A percentile compares a stretch with the other conserved stretches of the same genome.
phyloP scores from a whole-genome alignment of 2,888 invertebrate genomes.

The Callimorpha dominula region DNA sequence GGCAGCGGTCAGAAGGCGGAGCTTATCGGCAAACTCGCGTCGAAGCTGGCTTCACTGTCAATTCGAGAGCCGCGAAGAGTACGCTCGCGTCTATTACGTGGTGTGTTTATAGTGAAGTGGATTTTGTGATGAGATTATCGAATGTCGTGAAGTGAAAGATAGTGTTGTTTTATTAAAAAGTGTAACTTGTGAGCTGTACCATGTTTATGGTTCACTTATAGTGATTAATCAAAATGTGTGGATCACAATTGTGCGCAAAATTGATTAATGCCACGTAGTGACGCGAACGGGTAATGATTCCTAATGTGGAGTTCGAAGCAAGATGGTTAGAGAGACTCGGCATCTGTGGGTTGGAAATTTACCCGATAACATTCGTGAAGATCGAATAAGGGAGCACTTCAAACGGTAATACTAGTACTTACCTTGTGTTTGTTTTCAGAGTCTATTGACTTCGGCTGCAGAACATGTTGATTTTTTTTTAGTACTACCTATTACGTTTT shows the following conservation, averaged over 20 bases:
- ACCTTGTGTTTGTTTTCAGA: conserved; percentile 40
- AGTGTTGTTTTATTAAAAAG: conserved; percentile 78
- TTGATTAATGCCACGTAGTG: conserved; percentile 88
- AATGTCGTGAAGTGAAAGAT: conserved; percentile 84
- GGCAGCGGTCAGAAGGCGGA: conserved; percentile 87
- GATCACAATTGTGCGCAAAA: conserved; percentile 84
- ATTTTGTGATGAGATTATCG: conserved; percentile 84
- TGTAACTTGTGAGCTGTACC: conserved; percentile 76
- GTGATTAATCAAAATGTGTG: conserved; percentile 85
- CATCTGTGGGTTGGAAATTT: conserved; percentile 99
- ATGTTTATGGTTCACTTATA: conserved; percentile 75
- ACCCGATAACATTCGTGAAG: conserved; percentile 99
- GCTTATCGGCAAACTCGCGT: conserved; percentile 87
- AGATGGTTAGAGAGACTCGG: conserved; percentile 99
- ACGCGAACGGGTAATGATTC: conserved; percentile 90
- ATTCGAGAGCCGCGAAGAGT: conserved; percentile 85
- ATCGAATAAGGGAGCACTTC: conserved; percentile 98
- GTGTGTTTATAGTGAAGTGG: conserved; percentile 85
- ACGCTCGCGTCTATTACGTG: conserved; percentile 85
- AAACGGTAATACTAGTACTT: conserved; percentile 91
- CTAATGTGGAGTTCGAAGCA: conserved; percentile 98
- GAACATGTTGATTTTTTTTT: background rate
- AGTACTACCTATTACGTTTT: background rate
- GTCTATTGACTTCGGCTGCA: conserved; percentile 14
- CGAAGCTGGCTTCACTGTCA: conserved; percentile 85